phyloP scores from a whole-genome alignment of 35 echinoderm and acorn worm species.

The Eucidaris tribuloides region DNA sequence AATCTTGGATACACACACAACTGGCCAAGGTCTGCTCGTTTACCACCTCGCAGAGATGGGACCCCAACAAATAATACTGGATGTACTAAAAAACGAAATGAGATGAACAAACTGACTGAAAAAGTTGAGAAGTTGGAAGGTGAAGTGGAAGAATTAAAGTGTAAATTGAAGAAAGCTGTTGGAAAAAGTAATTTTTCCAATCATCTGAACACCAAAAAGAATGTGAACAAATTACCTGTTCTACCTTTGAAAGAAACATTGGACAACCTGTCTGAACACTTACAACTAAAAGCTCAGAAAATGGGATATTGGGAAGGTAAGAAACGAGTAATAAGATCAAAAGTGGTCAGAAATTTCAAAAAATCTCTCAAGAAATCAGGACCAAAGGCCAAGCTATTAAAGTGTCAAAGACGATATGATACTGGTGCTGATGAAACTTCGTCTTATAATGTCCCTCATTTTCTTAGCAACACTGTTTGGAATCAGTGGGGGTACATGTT shows the following conservation, averaged over 20 bases:
- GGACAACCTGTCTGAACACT: neutral
- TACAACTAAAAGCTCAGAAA: slow-evolving; percentile 31
- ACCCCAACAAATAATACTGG: too few relatives aligned
- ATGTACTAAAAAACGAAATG: neutral
- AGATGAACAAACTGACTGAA: too few relatives aligned
- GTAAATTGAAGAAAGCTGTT: neutral
- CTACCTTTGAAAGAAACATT: neutral
- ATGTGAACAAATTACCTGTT: slow-evolving; percentile 18
- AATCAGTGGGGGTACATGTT: neutral
- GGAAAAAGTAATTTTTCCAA: neutral
- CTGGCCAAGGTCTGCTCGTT: neutral
- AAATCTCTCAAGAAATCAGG: slow-evolving; percentile 28
- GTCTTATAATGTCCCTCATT: slow-evolving; percentile 4
- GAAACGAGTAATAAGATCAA: neutral
- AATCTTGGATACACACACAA: slow-evolving; percentile 29
- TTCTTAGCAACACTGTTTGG: slow-evolving; percentile 44
- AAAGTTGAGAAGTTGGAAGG: neutral
- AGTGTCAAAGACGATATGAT: slow-evolving; percentile 31
- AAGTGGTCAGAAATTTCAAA: neutral
- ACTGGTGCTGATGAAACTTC: slow-evolving; percentile 51
- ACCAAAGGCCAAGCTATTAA: slow-evolving; percentile 32
- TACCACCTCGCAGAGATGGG: too few relatives aligned
- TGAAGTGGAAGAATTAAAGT: neutral
- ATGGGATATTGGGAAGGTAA: slow-evolving; percentile 36
- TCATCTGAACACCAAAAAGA: neutral